These are phyloP conservation scores for Sebastes oblongus DNA, from an alignment of 2,797 vertebrate genomes.

Conservation along the genomic window DNA sequence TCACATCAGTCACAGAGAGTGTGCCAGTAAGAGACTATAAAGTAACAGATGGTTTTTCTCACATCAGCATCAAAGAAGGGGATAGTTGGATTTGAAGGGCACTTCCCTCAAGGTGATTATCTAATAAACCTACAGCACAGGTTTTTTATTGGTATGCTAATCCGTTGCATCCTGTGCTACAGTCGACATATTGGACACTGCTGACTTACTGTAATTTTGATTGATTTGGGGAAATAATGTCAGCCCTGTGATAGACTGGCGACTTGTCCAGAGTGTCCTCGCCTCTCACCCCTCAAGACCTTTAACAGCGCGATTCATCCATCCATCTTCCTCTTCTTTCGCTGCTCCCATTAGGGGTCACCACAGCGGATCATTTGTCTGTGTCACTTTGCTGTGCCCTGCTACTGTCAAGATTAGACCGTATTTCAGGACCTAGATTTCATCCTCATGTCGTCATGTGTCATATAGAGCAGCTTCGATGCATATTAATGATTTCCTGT, in stretches of 20 bases:
- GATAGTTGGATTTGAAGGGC: constrained; percentile 33
- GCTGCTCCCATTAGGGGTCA: too few relatives aligned
- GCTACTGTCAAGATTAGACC: background rate
- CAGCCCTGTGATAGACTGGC: background rate
- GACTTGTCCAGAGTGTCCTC: background rate
- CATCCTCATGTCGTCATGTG: background rate
- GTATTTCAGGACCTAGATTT: background rate
- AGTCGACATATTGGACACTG: constrained; percentile 10
- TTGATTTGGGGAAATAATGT: constrained; percentile 13
- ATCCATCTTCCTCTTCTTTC: background rate
- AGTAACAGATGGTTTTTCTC: constrained; percentile 49
- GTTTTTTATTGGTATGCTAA: constrained; percentile 32
- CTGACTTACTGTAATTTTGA: constrained; percentile 26
- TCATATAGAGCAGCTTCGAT: background rate
- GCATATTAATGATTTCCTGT: background rate
- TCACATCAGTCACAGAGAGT: constrained; percentile 8
- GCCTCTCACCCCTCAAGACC: background rate
- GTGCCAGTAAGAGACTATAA: constrained; percentile 5
- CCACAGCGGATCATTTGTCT: background rate
- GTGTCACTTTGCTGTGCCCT: background rate
- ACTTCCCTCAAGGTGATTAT: constrained; percentile 27
- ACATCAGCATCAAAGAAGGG: background rate
- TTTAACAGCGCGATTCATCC: background rate
- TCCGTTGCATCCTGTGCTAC: constrained; percentile 2
- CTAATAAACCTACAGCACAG: constrained; percentile 14